These are phyloP conservation scores for Crocidura indochinensis DNA, from an alignment of 2,797 vertebrate species.

Conservation along the genomic window DNA sequence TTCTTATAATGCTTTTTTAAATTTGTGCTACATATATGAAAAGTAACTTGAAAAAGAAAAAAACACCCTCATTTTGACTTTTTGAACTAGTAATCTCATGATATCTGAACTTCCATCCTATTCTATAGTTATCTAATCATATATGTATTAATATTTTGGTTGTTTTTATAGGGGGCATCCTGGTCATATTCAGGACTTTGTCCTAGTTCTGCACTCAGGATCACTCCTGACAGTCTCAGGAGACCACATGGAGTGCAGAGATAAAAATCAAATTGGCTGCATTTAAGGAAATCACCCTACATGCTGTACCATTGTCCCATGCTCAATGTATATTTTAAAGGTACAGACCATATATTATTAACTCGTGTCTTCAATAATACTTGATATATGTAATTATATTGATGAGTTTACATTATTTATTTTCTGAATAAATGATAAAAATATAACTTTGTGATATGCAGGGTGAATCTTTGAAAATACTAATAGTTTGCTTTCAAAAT, in stretches of 20 bases:
- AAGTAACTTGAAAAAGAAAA: neutral
- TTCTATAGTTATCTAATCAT: conserved; percentile 7
- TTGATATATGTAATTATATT: neutral
- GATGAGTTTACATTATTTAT: neutral
- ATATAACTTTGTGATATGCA: neutral
- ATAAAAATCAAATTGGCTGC: neutral
- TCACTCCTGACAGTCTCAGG: neutral
- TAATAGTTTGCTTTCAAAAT: conserved; percentile 39
- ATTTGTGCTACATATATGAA: neutral
- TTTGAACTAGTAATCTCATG: conserved; percentile 15
- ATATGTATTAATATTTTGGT: neutral
- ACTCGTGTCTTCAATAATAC: neutral
- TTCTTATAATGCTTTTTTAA: conserved; percentile 19
- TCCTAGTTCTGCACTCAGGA: too few species aligned
- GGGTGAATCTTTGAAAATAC: neutral
- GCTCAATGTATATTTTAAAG: neutral
- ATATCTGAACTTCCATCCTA: neutral
- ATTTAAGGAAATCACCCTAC: neutral
- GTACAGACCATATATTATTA: conserved; percentile 24
- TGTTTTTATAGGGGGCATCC: too few species aligned
- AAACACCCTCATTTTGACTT: neutral
- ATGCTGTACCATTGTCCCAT: neutral
- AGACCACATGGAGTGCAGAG: too few species aligned
- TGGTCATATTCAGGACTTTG: too few species aligned
- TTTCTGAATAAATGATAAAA: conserved; percentile 42